A percentile compares a stretch with the other conserved stretches of the same genome.
phyloP scores from a whole-genome alignment of 1,140 invertebrate genomes.

The Neomicropteryx cornuta region DNA sequence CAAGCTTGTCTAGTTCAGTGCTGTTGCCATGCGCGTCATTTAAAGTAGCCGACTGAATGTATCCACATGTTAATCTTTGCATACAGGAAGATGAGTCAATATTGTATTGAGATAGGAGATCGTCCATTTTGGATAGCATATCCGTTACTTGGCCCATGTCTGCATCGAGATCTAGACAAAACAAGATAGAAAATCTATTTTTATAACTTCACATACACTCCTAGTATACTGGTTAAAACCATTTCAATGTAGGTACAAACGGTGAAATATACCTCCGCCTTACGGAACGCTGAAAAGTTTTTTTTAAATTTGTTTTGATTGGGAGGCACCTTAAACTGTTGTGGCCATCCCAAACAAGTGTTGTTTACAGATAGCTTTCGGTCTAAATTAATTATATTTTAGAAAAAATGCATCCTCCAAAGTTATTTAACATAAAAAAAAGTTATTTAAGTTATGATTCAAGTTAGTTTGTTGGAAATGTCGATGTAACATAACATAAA shows the following conservation, averaged over 20 bases:
- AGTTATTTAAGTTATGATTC: too few relatives aligned
- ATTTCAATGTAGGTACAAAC: background rate
- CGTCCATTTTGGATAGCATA: conserved; percentile 58
- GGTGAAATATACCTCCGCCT: conserved; percentile 4
- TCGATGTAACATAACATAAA: too few relatives aligned
- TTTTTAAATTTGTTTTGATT: background rate
- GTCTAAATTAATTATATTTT: too few relatives aligned
- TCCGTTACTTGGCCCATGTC: conserved; percentile 48
- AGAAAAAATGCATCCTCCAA: too few relatives aligned
- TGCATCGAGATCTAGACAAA: conserved; percentile 45
- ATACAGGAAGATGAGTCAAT: conserved; percentile 69
- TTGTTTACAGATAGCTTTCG: too few relatives aligned
- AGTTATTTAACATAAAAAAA: too few relatives aligned
- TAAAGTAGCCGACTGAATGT: conserved; percentile 55
- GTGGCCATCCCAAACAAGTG: background rate
- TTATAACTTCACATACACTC: background rate
- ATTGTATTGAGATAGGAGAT: conserved; percentile 56
- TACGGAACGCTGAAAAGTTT: too few relatives aligned
- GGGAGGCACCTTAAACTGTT: background rate
- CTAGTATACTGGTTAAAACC: background rate
- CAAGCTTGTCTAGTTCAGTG: conserved; percentile 51
- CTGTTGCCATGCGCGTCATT: conserved; percentile 47
- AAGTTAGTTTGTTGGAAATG: too few relatives aligned
- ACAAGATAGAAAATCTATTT: conserved; percentile 6
- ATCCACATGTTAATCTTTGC: conserved; percentile 65